Conservation (phyloP, 37 sponge, comb jelly and placozoan genomes). For the Oscarella lobularis region DNA sequence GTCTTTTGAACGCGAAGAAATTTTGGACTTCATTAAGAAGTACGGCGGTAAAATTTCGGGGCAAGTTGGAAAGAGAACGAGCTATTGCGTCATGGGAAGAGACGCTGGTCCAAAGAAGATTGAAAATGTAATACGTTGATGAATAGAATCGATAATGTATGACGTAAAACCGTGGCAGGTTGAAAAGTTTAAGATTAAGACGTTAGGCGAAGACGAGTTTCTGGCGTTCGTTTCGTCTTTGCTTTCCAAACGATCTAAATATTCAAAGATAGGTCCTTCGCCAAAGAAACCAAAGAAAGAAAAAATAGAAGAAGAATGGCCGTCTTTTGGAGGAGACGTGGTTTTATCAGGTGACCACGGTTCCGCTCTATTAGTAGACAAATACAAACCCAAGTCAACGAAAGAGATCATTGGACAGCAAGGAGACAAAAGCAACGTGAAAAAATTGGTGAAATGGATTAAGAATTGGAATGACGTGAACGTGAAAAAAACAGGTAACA, state of each 20-base stretch:
- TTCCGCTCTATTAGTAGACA: conserved; percentile 66
- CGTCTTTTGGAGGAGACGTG: no score
- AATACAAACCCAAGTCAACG: conserved; percentile 56
- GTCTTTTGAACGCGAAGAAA: conserved; percentile 78
- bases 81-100: conserved; percentile 72
- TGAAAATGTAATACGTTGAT: no score
- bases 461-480: conserved; percentile 51
- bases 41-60: conserved; percentile 82
- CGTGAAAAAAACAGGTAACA: neutral
- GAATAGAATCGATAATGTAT: no score
- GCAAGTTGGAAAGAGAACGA: conserved; percentile 72
- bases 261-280: neutral
- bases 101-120: conserved; percentile 79
- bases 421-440: conserved; percentile 74
- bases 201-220: conserved; percentile 74
- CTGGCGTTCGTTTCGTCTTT: conserved; percentile 56
- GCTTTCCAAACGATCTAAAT: conserved; percentile 16
- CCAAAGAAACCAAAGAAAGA: neutral
- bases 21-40: conserved; percentile 53
- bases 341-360: neutral
- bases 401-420: conserved; percentile 87
- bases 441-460: conserved; percentile 76
- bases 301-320: conserved; percentile 1
- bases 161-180: conserved; percentile 17
- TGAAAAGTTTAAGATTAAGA: conserved; percentile 28